Evolutionary conservation across 2,888 invertebrate species (phyloP), one percentile per base, ranked within the genome.

Genomic region (Oasisia sp.): DNA sequence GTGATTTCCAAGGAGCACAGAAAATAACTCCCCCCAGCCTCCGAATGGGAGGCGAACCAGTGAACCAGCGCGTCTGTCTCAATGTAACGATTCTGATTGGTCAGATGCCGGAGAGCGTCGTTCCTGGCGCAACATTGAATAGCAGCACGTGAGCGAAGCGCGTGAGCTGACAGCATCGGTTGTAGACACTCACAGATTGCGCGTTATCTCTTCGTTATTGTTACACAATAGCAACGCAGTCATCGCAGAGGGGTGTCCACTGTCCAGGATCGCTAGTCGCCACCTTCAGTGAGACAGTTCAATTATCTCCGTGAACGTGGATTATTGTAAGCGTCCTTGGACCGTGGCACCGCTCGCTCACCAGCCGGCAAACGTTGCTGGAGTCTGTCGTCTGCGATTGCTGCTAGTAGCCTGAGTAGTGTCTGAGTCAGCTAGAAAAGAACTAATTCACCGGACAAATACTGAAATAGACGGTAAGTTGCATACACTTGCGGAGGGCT

Each of bases 81-180:
- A 5, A 5, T 58, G 74, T 74, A 74, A 74, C 74, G 74, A 74
- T 74, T 74, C 27, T 74, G 74, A 74, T 74, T 74, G 74, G 74
- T 74, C 74, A 74, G 74, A 74, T 27, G 74, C 74, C 0, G 27
- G 74, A 14, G 27, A n/a, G 74, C 27, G 74, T 74, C 74, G 74
- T 74, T 74, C 74, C 74, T 74, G 74, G 74, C n/a, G 74, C n/a
- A 74, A 74, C 74, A 19, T 74, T 74, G 74, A 74, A 74, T 74
- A 74, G 74, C 14, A 74, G 74, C 74, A 74, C 74, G 74, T 74
- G 74, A 74, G 74, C 14, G 74, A 74, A 74, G 74, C 74, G 74
- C 74, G 74, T 74, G 74, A 74, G 27, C 74, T 74, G n/a, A 27
- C n/a, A 74, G 74, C n/a, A 74, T 27, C 74, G 74, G 74, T 74